These are phyloP conservation scores for Heliconius nattereri DNA, from an alignment of 1,140 invertebrate genomes.

Conservation along the genomic window DNA sequence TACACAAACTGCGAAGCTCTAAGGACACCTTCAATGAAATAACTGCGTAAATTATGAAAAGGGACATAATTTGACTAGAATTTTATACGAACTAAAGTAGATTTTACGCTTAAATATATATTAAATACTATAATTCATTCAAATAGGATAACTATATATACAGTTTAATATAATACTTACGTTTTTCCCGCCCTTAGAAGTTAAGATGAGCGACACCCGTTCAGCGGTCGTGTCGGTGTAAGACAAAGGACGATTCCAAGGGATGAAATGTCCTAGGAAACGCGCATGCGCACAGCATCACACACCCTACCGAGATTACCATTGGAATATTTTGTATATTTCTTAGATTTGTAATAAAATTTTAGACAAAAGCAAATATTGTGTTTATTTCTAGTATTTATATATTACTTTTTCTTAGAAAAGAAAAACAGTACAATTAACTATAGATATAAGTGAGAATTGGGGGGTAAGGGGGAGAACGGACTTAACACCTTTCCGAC, in stretches of 20 bases:
- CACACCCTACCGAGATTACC: conserved; percentile 24
- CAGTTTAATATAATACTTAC: conserved; percentile 25
- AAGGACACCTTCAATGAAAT: not conserved
- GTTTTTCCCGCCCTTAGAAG: conserved; percentile 42
- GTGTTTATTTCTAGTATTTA: too few relatives aligned
- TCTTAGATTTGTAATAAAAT: not conserved
- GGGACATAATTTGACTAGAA: not conserved
- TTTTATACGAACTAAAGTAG: not conserved
- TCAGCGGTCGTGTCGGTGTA: conserved; percentile 1
- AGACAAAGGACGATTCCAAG: conserved; percentile 46
- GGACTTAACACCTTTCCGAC: too few relatives aligned
- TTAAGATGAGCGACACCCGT: not conserved
- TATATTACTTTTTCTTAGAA: too few relatives aligned
- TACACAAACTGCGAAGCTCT: not conserved
- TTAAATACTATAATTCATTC: not conserved
- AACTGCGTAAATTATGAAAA: not conserved
- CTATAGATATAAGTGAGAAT: too few relatives aligned
- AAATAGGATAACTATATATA: not conserved
- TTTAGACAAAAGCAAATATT: not conserved
- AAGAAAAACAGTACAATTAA: too few relatives aligned
- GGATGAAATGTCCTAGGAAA: conserved; percentile 20
- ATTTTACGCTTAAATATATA: not conserved
- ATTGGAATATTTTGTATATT: not conserved
- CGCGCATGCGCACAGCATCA: conserved; percentile 42
- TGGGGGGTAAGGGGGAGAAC: too few relatives aligned